A percentile compares a stretch with the other conserved stretches of the same genome.
These are phyloP conservation scores for Clepsis dumicolana DNA, from an alignment of 2,888 invertebrate genomes.

Conservation along the genomic window DNA sequence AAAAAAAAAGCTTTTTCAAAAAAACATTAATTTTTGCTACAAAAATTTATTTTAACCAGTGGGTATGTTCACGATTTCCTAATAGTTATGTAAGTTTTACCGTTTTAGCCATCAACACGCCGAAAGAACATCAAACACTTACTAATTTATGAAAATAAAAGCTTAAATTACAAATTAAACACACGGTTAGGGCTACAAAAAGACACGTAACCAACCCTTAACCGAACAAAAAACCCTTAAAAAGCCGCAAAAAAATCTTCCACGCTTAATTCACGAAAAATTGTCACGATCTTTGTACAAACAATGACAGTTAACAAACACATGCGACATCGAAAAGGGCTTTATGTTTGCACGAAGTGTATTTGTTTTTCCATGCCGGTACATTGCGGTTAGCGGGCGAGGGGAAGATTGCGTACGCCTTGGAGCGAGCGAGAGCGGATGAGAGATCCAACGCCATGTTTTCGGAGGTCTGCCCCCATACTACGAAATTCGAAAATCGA, in stretches of 20 bases:
- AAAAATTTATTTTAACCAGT: too few relatives aligned
- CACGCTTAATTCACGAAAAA: constrained; percentile 37
- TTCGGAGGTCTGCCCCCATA: too few relatives aligned
- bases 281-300: constrained; percentile 51
- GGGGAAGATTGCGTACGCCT: constrained; percentile 47
- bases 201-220: not conserved
- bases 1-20: too few relatives aligned
- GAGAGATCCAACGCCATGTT: too few relatives aligned
- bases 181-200: not conserved
- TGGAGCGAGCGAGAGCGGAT: constrained; percentile 24
- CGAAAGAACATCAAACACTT: not conserved
- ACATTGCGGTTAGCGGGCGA: constrained; percentile 53
- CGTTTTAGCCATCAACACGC: too few relatives aligned
- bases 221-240: not conserved
- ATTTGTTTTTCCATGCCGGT: constrained; percentile 67
- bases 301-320: constrained; percentile 62
- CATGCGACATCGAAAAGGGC: constrained; percentile 65
- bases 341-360: constrained; percentile 62
- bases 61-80: too few relatives aligned
- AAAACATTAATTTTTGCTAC: too few relatives aligned
- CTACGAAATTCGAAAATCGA: too few relatives aligned
- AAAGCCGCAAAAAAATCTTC: constrained; percentile 25
- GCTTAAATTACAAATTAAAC: not conserved
- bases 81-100: too few relatives aligned
- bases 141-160: not conserved